These are phyloP conservation scores for Dryoscopus gambensis DNA, from an alignment of 2,113 vertebrate genomes.

Conservation along the genomic window DNA sequence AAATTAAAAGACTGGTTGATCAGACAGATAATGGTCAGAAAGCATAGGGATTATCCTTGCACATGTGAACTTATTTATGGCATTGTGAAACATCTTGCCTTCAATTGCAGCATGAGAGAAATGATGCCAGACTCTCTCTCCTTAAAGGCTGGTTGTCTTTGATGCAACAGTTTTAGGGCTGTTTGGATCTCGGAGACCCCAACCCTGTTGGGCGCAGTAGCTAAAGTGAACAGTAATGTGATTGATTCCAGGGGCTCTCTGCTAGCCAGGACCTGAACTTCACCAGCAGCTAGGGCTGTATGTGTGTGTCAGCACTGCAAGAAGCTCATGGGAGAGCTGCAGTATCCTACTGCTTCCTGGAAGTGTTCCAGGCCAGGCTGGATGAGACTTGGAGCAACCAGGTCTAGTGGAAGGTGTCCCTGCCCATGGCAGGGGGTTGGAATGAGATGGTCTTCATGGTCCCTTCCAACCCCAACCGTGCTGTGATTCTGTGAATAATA, in stretches of 20 bases:
- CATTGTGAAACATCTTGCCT: neutral
- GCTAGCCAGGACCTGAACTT: neutral
- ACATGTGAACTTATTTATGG: neutral
- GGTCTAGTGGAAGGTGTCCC: neutral
- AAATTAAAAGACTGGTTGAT: neutral
- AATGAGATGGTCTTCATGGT: neutral
- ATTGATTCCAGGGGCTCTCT: neutral
- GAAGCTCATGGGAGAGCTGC: neutral
- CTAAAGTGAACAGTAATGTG: neutral
- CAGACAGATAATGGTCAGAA: neutral
- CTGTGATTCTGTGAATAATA: neutral
- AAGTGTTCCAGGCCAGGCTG: neutral
- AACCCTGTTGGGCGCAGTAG: neutral
- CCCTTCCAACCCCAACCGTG: neutral
- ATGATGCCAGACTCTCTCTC: neutral
- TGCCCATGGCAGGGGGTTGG: neutral
- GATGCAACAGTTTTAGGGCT: neutral
- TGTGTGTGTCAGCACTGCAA: neutral
- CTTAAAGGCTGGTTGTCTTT: neutral
- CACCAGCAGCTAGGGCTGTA: accelerated
- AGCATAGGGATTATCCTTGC: neutral
- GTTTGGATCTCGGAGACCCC: neutral
- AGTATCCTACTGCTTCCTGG: neutral
- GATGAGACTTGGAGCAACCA: neutral
- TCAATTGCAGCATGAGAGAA: neutral